Conservation (phyloP, 2,113 vertebrate genomes). For the Poeciliopsis occidentalis region DNA sequence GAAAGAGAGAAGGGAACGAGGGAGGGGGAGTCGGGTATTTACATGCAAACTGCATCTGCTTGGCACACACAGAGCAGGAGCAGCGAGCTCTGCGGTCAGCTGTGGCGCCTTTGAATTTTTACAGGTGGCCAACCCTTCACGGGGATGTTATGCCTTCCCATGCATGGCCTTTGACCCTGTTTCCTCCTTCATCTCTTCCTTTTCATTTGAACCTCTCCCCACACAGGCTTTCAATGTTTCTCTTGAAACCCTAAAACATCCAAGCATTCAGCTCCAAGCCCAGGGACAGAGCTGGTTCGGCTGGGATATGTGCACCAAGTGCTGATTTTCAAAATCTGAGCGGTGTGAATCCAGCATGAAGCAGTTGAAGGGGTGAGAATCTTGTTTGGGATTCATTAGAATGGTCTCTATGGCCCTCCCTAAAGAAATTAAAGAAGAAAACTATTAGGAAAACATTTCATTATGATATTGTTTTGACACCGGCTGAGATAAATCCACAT, state of each 20-base stretch:
- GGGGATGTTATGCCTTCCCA: not conserved
- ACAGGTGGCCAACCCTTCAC: not conserved
- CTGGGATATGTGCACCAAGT: not conserved
- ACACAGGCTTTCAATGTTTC: not conserved
- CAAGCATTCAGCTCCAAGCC: not conserved
- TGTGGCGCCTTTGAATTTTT: not conserved
- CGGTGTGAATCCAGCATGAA: not conserved
- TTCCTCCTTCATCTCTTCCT: not conserved
- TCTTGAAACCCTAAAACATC: not conserved
- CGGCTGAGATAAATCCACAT: not conserved
- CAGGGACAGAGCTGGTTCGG: not conserved
- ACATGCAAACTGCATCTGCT: constrained; percentile 62
- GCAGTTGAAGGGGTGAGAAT: not conserved
- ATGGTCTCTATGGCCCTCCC: no score
- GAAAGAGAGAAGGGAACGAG: not conserved
- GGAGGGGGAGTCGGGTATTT: constrained; percentile 34
- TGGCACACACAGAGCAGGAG: constrained; percentile 13
- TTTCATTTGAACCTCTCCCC: not conserved
- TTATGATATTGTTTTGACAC: not conserved
- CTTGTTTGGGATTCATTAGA: not conserved
- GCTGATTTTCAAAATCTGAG: not conserved
- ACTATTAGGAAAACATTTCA: not conserved
- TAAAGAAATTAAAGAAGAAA: no score
- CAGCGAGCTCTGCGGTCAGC: not conserved
- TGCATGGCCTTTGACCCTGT: constrained; percentile 49